Evolutionary conservation across 1,140 invertebrate species (phyloP), one percentile per base, ranked within the genome.

Genomic region (Drosophila rufa): DNA sequence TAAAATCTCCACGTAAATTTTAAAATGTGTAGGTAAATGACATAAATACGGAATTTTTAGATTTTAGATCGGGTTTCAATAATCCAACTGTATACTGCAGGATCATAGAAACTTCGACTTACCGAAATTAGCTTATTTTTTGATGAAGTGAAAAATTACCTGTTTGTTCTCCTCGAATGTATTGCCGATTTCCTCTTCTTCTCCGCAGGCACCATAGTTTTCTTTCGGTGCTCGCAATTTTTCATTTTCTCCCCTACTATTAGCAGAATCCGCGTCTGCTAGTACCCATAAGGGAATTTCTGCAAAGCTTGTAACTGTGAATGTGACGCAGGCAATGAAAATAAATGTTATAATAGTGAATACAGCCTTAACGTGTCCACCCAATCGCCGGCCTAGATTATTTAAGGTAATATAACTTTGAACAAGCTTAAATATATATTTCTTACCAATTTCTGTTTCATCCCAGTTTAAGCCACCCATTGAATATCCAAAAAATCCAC

Each of bases 381-480:
- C 97, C 5, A 98, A 94, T 65, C 96, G 92, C 17, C 75, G 74
- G 15, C 91, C 92, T 92, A 47, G 1, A 62, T 33, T n/a, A 25
- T 22, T 50, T 19, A 42, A 11, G 4, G n/a, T 12, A 19, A 50
- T 36, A 45, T n/a, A 11, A 12, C 14, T 8, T 42, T 3, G 12
- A 15, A 47, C 7, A 33, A 2, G 4, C 46, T 22, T 36, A 36
- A 3, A 42, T 4, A 47, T 15, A 40, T 8, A 6, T 4, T 46
- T 73, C 75, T 77, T 83, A 96, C 96, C 97, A 69, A 98, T 94
- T 60, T 95, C 93, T 0, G 97, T 98, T 46, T 94, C 95, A 89
- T 98, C 97, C 98, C 98, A 99, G 92, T 99, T 97, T 27, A 99
- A 96, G 0, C 97, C 98, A 15, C 98, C 98, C 79, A 99, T 95